Base-by-base conservation (phyloP, 2,888 invertebrate species). In the Cheilosia pagana region DNA sequence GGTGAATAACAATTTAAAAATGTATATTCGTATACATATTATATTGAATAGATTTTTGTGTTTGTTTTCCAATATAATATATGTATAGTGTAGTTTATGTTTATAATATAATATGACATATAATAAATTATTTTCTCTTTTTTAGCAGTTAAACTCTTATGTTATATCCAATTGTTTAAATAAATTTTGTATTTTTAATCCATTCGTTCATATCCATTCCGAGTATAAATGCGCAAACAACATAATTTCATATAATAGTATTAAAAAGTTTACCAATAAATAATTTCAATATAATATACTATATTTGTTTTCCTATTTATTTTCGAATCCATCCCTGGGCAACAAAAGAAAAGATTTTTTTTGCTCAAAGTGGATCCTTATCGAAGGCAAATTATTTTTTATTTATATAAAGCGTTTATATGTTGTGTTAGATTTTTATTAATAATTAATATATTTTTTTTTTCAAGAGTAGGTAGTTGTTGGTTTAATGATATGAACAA, bases 311-410 rank as follows among this genome's bases (percentile, higher is more conserved):
- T 65, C 16, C 16, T 57, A 31, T 62, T 57, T 71, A 41, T 68
- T 57, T 57, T 65, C 59, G 45, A 78, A 52, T 70, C 74, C 63
- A 59, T 63, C 74, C 70, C 65, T 68, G 70, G 35, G 35, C 35
- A 35, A 10, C 45, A 50, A 45, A 28, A 43, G 28, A 28, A 67
- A 77, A 48, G 59, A 39, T n/a, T 23, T 23, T 8, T 6, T 23
- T 55, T 65, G 31, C 59, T 67, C 41, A 35, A 78, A 74, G 74
- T 52, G 78, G 78, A 78, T 41, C 59, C 59, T 68, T 63, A 55
- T 83, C 55, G 65, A 83, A 83, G 83, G 83, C 83, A 83, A 83
- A 83, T 70, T 74, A 83, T 78, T 79, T 45, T 65, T 79, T 53
- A 59, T 67, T 62, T 55, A 62, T 83, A 41, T 70, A 78, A 83